Percentiles rank a stretch among this genome's conserved stretches.
Conservation (phyloP, 1,140 invertebrate genomes). For the Tigriopus japonicus region DNA sequence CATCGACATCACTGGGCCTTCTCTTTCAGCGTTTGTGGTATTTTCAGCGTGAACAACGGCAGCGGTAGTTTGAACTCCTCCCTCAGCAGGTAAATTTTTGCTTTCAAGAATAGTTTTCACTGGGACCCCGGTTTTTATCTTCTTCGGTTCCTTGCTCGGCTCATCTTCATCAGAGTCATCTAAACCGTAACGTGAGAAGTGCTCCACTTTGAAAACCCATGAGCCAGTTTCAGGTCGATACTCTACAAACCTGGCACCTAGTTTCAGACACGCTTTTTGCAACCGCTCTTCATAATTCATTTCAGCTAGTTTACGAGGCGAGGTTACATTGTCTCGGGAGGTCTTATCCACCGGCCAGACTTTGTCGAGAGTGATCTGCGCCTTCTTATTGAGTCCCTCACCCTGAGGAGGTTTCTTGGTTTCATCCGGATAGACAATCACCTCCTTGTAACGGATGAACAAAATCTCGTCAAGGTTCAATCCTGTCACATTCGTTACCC, state of each 20-base stretch:
- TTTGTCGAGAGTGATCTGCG: constrained; percentile 38
- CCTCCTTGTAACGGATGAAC: constrained; percentile 39
- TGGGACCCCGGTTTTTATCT: neutral
- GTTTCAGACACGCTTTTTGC: constrained; percentile 57
- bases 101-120: too few relatives aligned
- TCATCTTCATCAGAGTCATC: constrained; percentile 75
- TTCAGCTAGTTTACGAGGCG: constrained; percentile 47
- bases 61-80: too few relatives aligned
- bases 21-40: too few relatives aligned
- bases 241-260: constrained; percentile 76
- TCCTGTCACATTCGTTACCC: constrained; percentile 64
- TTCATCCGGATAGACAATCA: constrained; percentile 44
- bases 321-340: constrained; percentile 54
- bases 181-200: constrained; percentile 91
- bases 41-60: too few relatives aligned
- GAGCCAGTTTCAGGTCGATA: constrained; percentile 86
- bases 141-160: constrained; percentile 24
- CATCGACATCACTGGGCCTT: too few relatives aligned
- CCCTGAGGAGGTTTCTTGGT: constrained; percentile 52
- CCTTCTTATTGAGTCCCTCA: constrained; percentile 67
- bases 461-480: constrained; percentile 71
- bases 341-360: constrained; percentile 82
- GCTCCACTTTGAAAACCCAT: constrained; percentile 78
- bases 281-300: constrained; percentile 78
- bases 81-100: too few relatives aligned